Evolutionary conservation across 2,888 invertebrate species (phyloP).

Genomic region (Eilema caniola): DNA sequence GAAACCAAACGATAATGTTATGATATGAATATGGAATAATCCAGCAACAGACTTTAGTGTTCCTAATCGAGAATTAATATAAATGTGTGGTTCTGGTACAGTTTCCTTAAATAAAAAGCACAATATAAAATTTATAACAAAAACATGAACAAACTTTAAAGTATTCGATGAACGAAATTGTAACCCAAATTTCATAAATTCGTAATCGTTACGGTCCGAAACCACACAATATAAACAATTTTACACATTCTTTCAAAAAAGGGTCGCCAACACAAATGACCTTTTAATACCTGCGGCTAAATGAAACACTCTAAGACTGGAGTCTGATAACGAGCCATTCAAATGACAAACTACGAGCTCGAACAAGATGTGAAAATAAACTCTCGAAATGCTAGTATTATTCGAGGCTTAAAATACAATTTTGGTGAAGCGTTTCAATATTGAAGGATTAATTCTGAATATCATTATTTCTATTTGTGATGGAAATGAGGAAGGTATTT

Average conservation of each 20-base stretch:
- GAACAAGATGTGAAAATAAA: slow-evolving; percentile 22
- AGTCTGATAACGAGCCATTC: slow-evolving; percentile 32
- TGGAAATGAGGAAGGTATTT: neutral
- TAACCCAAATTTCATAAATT: neutral
- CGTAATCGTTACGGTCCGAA: neutral
- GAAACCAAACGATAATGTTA: too few relatives aligned
- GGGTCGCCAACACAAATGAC: slow-evolving; percentile 33
- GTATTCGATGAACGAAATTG: neutral
- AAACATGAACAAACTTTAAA: too few relatives aligned
- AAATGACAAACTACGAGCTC: slow-evolving; percentile 42
- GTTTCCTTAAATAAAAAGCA: too few relatives aligned
- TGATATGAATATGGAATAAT: too few relatives aligned
- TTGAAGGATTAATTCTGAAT: neutral
- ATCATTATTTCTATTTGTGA: slow-evolving; percentile 2
- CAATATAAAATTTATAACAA: too few relatives aligned
- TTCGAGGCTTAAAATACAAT: neutral
- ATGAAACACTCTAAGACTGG: slow-evolving; percentile 27
- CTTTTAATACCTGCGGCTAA: slow-evolving; percentile 44
- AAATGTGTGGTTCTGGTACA: too few relatives aligned
- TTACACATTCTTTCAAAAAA: slow-evolving; percentile 40
- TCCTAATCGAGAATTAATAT: too few relatives aligned
- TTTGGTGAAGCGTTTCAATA: neutral
- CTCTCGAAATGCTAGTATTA: slow-evolving; percentile 6
- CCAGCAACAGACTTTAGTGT: too few relatives aligned
- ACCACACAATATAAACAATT: neutral